Base-by-base conservation (phyloP, 2,113 vertebrate genomes). In the Cyprinodon brontotheroides region DNA sequence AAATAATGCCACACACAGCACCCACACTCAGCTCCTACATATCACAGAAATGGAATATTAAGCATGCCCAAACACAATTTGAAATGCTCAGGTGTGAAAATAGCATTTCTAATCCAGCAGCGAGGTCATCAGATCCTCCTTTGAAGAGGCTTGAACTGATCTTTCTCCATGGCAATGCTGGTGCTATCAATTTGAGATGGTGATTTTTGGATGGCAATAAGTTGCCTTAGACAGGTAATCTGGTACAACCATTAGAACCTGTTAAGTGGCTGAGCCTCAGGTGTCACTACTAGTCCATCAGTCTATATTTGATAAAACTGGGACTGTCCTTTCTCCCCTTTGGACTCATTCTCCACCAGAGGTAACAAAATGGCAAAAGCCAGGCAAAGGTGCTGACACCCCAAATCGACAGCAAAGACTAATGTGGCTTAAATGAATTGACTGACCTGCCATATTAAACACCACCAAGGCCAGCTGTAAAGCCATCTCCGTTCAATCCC, bases 241-340 rank as follows among this genome's bases (percentile, higher is more conserved):
- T 86, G 88, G 85, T 86, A 64, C 70, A 78, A 78, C 85, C 83
- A 89, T 91, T 92, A 93, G 86, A 72, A 81, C 60, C 82, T 47
- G 86, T 88, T 93, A 92, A 93, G 86, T 89, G 85, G 72, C 75
- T 75, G 69, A 71, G 83, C 84, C 83, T 84, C 72, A 53, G 50
- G 80, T 90, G 91, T 93, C 92, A 85, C 88, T 86, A 83, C 86
- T 89, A 87, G 87, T 93, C 89, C 85, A 86, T 94, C 92, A 92
- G 81, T 82, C 79, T 83, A 53, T 71, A 91, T 93, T 91, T 90
- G 79, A 63, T 61, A 75, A 86, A 87, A 86, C 86, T 83, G 47
- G 70, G 79, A 72, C 81, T 89, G 82, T 77, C 74, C 57, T 13
- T 50, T 61, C 38, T 36, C 64, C 67, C 63, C 17, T 4, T 57